phyloP scores from a whole-genome alignment of 2,113 vertebrate species.

The Salminus brasiliensis region DNA sequence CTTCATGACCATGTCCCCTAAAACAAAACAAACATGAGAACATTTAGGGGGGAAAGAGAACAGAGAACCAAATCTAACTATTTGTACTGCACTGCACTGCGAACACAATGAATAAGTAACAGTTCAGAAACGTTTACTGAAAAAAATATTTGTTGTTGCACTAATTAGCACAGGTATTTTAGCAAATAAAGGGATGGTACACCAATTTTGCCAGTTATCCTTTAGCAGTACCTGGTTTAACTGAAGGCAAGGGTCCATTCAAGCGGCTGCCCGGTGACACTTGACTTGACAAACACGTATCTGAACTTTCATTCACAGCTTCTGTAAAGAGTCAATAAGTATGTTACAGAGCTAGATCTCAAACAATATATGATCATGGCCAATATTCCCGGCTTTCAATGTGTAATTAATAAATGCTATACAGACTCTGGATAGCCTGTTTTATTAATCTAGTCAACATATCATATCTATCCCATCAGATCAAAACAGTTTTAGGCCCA shows the following conservation, averaged over 20 bases:
- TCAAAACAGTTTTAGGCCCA: no score
- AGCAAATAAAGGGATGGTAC: neutral
- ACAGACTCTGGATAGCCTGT: no score
- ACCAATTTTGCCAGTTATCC: no score
- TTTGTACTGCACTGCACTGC: neutral
- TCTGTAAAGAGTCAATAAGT: slow-evolving; percentile 4
- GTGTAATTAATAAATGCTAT: no score
- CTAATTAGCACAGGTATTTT: neutral
- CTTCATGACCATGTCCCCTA: neutral
- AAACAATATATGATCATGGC: neutral
- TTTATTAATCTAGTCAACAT: no score
- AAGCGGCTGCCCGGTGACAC: neutral
- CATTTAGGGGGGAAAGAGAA: neutral
- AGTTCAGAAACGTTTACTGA: neutral
- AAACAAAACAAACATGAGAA: neutral
- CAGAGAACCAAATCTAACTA: neutral
- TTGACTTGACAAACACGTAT: neutral
- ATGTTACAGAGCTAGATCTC: neutral
- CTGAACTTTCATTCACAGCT: neutral
- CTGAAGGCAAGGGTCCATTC: neutral
- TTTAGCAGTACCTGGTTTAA: neutral
- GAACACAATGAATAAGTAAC: neutral
- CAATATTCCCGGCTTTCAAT: no score
- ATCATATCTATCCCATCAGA: no score
- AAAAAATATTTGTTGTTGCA: neutral